These are phyloP conservation scores for Tenthredo notha DNA, from an alignment of 2,888 invertebrate species.

Conservation along the genomic window DNA sequence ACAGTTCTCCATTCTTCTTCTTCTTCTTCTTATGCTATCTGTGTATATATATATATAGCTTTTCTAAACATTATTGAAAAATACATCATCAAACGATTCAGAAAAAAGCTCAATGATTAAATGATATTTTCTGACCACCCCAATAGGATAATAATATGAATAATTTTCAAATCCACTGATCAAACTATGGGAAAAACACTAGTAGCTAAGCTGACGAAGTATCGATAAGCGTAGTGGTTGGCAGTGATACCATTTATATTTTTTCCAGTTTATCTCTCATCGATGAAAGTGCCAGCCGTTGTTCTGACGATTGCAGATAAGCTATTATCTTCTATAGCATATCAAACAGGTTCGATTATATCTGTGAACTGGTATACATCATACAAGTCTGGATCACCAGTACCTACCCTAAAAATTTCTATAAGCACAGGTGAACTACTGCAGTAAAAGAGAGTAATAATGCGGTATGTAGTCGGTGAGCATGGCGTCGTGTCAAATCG, in stretches of 20 bases:
- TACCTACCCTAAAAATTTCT: not conserved
- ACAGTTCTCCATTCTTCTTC: not conserved
- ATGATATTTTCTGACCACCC: not conserved
- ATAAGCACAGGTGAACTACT: not conserved
- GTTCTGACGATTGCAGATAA: constrained; percentile 18
- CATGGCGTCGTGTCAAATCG: constrained; percentile 8
- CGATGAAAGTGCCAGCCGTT: constrained; percentile 16
- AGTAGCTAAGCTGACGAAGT: not conserved
- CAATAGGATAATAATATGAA: not conserved
- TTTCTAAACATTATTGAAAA: not conserved
- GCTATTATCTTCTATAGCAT: not conserved
- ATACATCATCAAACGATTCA: not conserved
- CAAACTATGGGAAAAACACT: not conserved
- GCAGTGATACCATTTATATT: not conserved
- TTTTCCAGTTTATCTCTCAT: not conserved
- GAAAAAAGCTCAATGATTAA: not conserved
- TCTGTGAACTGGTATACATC: not conserved
- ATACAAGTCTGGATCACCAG: not conserved
- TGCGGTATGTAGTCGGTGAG: not conserved
- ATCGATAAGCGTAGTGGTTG: not conserved
- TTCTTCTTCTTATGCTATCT: not conserved
- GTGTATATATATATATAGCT: too few relatives aligned
- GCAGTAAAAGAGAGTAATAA: not conserved
- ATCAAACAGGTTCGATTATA: constrained; percentile 15
- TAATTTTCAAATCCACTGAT: not conserved